Conservation (phyloP, 2,113 vertebrate species). For the human region DNA sequence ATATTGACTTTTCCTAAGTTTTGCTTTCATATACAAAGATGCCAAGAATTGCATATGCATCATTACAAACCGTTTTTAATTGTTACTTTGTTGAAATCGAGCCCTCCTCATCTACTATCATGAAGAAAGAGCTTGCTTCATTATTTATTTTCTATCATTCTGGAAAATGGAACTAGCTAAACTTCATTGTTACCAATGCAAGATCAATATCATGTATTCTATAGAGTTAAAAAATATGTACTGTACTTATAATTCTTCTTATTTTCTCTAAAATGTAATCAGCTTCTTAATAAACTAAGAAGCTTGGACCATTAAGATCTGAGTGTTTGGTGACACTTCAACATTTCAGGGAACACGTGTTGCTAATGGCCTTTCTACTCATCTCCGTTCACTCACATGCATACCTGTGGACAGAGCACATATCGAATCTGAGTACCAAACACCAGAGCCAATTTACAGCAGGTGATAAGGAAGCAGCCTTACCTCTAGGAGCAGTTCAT, state of each 20-base stretch:
- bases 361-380: constrained; percentile 21
- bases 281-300: constrained; percentile 47
- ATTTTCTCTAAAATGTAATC: constrained; percentile 51
- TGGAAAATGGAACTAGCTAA: constrained; percentile 55
- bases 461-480: constrained; percentile 63
- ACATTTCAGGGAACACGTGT: constrained; percentile 62
- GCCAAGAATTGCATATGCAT: not conserved
- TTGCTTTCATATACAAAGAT: not conserved
- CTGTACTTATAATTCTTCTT: constrained; percentile 26
- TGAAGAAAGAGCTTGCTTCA: not conserved
- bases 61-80: not conserved
- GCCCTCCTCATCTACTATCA: not conserved
- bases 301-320: constrained; percentile 25
- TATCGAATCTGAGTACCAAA: constrained; percentile 39
- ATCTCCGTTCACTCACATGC: constrained; percentile 53
- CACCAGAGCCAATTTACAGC: constrained; percentile 67
- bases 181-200: constrained; percentile 61
- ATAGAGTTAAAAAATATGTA: constrained; percentile 51
- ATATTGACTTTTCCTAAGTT: not conserved
- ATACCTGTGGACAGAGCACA: not conserved
- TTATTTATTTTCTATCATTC: constrained; percentile 58
- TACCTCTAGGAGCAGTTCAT: constrained; percentile 54
- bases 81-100: not conserved
- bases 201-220: constrained; percentile 55
- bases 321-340: constrained; percentile 41